Conservation (phyloP, 2,113 vertebrate species). For the Tetrax tetrax region DNA sequence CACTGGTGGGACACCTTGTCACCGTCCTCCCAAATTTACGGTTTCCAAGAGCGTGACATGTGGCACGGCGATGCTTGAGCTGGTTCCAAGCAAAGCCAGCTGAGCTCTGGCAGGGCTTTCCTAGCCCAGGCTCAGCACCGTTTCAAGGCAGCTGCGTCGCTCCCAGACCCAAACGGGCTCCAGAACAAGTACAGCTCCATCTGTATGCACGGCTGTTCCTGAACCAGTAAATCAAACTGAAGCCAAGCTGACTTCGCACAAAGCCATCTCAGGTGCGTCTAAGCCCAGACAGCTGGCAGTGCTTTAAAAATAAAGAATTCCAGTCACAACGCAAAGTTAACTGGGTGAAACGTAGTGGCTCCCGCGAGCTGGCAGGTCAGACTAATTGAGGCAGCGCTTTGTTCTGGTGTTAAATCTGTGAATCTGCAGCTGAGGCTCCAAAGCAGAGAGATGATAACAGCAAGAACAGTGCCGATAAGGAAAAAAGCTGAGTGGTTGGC, state of each 20-base stretch:
- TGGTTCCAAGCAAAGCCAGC: neutral
- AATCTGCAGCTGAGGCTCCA: neutral
- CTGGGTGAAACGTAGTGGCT: neutral
- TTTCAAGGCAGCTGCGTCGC: neutral
- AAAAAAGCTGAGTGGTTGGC: neutral
- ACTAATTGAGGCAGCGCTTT: neutral
- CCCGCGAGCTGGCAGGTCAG: neutral
- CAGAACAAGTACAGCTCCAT: neutral
- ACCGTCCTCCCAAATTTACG: neutral
- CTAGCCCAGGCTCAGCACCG: neutral
- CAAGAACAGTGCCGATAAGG: neutral
- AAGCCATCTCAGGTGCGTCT: neutral
- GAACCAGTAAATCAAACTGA: neutral
- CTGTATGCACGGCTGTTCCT: neutral
- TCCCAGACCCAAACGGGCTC: neutral
- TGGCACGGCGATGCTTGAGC: neutral
- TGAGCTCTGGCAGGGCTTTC: neutral
- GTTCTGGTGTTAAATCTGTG: neutral
- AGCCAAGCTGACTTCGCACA: slow-evolving; percentile 13
- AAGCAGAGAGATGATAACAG: neutral
- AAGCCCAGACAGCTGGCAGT: neutral
- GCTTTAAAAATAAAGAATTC: slow-evolving; percentile 18
- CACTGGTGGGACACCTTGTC: neutral
- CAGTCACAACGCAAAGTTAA: neutral
- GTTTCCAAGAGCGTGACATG: neutral